A percentile compares a stretch with the other conserved stretches of the same genome.
These are phyloP conservation scores for Venustoraphidia nigricollis DNA, from an alignment of 2,888 invertebrate genomes.

Conservation along the genomic window DNA sequence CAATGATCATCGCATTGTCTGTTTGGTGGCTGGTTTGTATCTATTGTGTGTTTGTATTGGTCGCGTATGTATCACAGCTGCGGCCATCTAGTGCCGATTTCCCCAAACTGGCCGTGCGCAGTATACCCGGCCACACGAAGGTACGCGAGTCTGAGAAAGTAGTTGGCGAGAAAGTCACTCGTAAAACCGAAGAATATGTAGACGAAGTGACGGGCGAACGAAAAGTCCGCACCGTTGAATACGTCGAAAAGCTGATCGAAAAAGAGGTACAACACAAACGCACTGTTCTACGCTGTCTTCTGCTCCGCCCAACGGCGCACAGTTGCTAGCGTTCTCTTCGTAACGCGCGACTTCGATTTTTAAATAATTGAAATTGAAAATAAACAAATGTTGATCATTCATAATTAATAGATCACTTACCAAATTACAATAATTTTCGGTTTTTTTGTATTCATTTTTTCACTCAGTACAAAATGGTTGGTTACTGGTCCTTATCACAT, in stretches of 20 bases:
- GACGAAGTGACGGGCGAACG: constrained; percentile 75
- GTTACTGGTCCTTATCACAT: no score
- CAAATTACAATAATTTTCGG: no score
- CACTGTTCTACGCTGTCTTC: constrained; percentile 1
- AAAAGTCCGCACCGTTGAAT: constrained; percentile 81
- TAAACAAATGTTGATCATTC: no score
- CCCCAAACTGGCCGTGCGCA: constrained; percentile 78
- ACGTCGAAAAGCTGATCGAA: constrained; percentile 89
- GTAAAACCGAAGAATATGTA: constrained; percentile 74
- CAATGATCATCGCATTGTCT: no score
- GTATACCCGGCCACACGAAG: constrained; percentile 68
- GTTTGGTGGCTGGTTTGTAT: no score
- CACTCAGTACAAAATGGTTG: no score
- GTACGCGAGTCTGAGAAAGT: constrained; percentile 82
- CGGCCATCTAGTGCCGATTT: constrained; percentile 49
- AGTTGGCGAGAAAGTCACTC: constrained; percentile 74
- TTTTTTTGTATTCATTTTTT: no score
- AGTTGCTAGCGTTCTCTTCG: constrained; percentile 7
- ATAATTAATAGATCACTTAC: no score
- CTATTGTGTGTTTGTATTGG: no score
- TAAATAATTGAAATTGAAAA: no score
- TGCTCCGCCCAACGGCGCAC: constrained; percentile 9
- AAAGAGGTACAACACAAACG: constrained; percentile 58
- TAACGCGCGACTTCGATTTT: no score
- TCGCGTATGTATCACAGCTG: constrained; percentile 19